A percentile compares a stretch with the other conserved stretches of the same genome.
Evolutionary conservation across 2,797 vertebrate genomes (phyloP).

Genomic region (Hafferia zeledoni): DNA sequence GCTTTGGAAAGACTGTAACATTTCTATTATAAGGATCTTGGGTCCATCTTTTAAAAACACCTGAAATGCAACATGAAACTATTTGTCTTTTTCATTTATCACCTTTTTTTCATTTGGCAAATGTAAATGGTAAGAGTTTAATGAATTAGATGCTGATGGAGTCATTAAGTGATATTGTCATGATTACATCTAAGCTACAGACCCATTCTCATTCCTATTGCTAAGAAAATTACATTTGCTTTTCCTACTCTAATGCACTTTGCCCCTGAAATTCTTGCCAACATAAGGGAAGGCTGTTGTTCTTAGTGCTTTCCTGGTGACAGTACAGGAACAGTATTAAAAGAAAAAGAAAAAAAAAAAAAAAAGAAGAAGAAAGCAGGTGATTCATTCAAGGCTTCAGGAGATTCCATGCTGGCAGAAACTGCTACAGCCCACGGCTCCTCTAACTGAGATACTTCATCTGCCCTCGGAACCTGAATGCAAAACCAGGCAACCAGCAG

Average conservation of each 20-base stretch:
- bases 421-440: not conserved
- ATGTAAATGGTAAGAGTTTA: conserved; percentile 7
- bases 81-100: not conserved
- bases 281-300: not conserved
- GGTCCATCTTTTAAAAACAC: not conserved
- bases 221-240: conserved; percentile 21
- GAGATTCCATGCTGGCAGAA: not conserved
- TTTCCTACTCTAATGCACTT: not conserved
- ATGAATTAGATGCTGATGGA: conserved; percentile 8
- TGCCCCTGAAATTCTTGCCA: not conserved
- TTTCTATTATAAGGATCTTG: not conserved
- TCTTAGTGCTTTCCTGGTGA: not conserved
- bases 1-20: not conserved
- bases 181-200: not conserved
- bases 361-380: not conserved
- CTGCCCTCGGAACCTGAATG: not conserved
- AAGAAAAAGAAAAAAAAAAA: too few relatives aligned
- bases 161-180: not conserved
- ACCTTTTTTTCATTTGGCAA: conserved; percentile 19
- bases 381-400: not conserved
- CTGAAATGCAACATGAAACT: not conserved
- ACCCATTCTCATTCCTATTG: not conserved
- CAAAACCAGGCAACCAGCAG: not conserved
- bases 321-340: not conserved
- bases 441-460: not conserved